Evolutionary conservation across 1,140 invertebrate species (phyloP).

Genomic region (Parasteatoda tepidariorum): DNA sequence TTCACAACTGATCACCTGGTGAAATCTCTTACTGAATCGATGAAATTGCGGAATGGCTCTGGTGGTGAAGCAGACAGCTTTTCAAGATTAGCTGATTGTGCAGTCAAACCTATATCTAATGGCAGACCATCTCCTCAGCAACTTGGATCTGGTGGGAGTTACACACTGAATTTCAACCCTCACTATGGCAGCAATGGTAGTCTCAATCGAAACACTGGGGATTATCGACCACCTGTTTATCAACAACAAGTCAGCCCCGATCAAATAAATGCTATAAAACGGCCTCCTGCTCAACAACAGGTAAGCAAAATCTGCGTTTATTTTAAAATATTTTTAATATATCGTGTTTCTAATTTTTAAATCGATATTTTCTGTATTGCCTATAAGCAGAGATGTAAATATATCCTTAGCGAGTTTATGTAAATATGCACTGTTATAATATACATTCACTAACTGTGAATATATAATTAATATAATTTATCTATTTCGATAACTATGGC

Average conservation of each 20-base stretch:
- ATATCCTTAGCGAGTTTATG: too few species aligned
- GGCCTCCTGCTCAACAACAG: conserved; percentile 38
- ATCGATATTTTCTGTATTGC: too few species aligned
- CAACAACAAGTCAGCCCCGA: conserved; percentile 50
- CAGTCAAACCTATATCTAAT: conserved; percentile 47
- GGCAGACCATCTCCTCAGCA: conserved; percentile 1
- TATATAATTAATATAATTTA: too few species aligned
- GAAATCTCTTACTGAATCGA: conserved; percentile 84
- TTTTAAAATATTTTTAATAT: too few species aligned
- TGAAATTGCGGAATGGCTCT: conserved; percentile 75
- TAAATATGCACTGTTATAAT: too few species aligned
- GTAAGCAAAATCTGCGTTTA: not conserved
- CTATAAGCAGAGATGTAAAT: too few species aligned
- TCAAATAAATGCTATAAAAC: conserved; percentile 18
- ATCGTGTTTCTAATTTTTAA: too few species aligned
- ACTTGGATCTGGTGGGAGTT: conserved; percentile 22
- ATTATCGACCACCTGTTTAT: conserved; percentile 39
- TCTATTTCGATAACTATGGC: too few species aligned
- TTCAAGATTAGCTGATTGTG: conserved; percentile 43
- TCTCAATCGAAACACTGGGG: not conserved
- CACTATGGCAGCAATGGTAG: conserved; percentile 46
- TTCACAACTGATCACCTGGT: conserved; percentile 77
- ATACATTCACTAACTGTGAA: too few species aligned
- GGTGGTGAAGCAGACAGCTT: conserved; percentile 23
- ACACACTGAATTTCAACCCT: conserved; percentile 13